Base-by-base conservation (phyloP, 2,888 invertebrate genomes). In the Protonemura montana region DNA sequence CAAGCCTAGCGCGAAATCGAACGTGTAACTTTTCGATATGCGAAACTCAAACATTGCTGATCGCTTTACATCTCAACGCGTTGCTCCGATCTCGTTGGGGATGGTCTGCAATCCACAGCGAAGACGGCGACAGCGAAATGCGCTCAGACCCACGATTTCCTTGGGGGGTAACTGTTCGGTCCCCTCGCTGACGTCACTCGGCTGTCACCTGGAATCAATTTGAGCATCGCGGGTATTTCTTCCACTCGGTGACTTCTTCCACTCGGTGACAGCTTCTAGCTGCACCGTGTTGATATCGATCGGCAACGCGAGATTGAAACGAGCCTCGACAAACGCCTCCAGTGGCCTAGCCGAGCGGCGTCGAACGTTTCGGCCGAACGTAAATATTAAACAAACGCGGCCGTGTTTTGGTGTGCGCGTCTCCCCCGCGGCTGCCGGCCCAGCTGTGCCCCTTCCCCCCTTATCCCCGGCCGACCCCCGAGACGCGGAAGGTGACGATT, bases 401-500 rank as follows among this genome's bases (percentile, higher is more conserved):
- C 85, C 27, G 28, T 84, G 30, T 81, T 26, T 28, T 28, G 28
- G 80, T 28, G 81, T 16, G 0, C 81, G 28, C 2, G 27, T 6
- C 16, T 5, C 81, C 81, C 30, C 81, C 30, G 81, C 25, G 30
- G 81, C 81, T 3, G 81, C 81, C 27, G 29, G 81, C 81, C 29
- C 29, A 81, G 30, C 29, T 29, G 81, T 35, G 81, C 81, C 29
- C 81, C 21, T n/a, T 27, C 81, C 81, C 81, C 26, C 3, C 81
- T n/a, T 5, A 16, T 27, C 25, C 29, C 0, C 81, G 25, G 7
- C 28, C 30, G 30, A 81, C 81, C 29, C 81, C 30, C 81, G 25
- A 21, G 81, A 30, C 81, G 81, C 30, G 81, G 35, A 81, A 59
- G 59, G 59, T 59, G 35, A 81, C 35, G 35, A 30, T 81, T 81